Conservation (phyloP, 2,113 vertebrate species). For the Muntiacus reevesi region DNA sequence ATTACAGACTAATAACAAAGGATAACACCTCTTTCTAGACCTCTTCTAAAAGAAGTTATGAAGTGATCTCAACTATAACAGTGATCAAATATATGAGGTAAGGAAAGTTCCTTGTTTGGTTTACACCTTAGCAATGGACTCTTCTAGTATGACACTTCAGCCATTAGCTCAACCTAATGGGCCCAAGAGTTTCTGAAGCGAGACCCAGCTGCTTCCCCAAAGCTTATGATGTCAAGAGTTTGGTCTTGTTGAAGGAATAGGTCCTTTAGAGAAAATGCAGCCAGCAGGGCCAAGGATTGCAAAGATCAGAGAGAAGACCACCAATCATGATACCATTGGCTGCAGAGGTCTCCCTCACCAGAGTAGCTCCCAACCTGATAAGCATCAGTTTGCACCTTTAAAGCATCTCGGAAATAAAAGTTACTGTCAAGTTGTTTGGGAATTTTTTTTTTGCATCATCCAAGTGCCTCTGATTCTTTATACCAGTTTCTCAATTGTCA, state of each 20-base stretch:
- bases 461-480: not conserved
- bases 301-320: not conserved
- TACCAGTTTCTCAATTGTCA: not conserved
- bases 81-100: not conserved
- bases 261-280: slow-evolving; percentile 17
- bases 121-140: not conserved
- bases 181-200: not conserved
- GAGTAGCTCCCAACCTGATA: not conserved
- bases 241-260: not conserved
- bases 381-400: not conserved
- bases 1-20: not conserved
- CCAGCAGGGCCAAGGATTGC: not conserved
- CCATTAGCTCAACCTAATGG: not conserved
- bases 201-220: not conserved
- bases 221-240: not conserved
- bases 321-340: not conserved
- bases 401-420: not conserved
- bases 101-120: not conserved
- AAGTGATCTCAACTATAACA: not conserved
- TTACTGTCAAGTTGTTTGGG: not conserved
- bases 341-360: not conserved
- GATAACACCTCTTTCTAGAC: not conserved
- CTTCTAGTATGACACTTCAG: not conserved
- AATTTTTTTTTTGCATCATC: not conserved
- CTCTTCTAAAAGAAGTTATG: not conserved